These are phyloP conservation scores for Galeruca laticollis DNA, from an alignment of 2,888 invertebrate species.

Conservation along the genomic window DNA sequence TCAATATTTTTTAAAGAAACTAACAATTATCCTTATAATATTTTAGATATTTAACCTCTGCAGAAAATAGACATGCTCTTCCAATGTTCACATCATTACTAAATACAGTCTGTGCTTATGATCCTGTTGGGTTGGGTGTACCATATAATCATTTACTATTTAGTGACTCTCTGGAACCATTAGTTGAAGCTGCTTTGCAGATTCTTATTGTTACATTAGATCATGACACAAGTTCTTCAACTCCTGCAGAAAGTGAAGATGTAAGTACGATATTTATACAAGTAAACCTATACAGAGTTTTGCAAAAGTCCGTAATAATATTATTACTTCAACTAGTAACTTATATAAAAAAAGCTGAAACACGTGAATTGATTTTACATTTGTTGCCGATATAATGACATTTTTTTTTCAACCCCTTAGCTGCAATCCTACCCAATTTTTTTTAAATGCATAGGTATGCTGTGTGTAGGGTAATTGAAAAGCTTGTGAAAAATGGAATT, in stretches of 20 bases:
- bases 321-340: too few species aligned
- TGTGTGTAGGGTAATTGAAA: too few species aligned
- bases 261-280: conserved; percentile 62
- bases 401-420: too few species aligned
- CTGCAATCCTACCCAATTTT: too few species aligned
- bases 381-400: too few species aligned
- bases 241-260: conserved; percentile 72
- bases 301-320: too few species aligned
- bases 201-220: conserved; percentile 96
- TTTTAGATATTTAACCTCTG: conserved; percentile 78
- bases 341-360: too few species aligned
- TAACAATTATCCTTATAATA: conserved; percentile 20
- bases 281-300: neutral
- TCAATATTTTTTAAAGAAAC: too few species aligned
- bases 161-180: conserved; percentile 90
- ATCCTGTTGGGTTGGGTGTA: conserved; percentile 96
- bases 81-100: conserved; percentile 97
- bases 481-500: too few species aligned
- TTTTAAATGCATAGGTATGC: too few species aligned
- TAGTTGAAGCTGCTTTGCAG: conserved; percentile 94
- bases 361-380: too few species aligned
- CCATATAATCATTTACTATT: conserved; percentile 99
- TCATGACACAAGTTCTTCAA: conserved; percentile 81
- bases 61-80: conserved; percentile 90
- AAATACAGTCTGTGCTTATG: conserved; percentile 97